phyloP scores from a whole-genome alignment of 2,113 vertebrate species.

The Vireo altiloquus region DNA sequence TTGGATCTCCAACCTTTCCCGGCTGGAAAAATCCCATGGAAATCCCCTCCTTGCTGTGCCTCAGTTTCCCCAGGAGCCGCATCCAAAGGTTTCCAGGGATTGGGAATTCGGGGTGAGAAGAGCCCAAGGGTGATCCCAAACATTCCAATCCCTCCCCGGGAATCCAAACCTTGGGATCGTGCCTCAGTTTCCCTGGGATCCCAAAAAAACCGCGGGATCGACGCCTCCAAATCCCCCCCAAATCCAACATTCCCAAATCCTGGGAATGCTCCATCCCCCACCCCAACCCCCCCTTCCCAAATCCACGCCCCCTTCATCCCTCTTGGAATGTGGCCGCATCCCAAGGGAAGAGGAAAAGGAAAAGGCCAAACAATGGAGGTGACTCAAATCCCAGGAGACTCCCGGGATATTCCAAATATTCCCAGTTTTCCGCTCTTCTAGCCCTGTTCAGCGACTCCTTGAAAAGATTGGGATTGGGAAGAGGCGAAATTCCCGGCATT shows the following conservation, averaged over 20 bases:
- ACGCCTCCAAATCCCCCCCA: too few species aligned
- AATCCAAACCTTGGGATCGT: background rate
- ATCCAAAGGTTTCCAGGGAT: background rate
- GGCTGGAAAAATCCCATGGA: background rate
- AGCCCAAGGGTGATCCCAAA: background rate
- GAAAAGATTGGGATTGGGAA: background rate
- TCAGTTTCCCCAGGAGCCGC: background rate
- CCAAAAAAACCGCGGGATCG: background rate
- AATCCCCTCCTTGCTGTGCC: background rate
- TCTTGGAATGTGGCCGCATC: background rate
- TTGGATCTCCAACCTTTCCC: background rate
- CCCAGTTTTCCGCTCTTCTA: background rate
- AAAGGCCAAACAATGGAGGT: slow-evolving; percentile 20
- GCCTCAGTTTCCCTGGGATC: background rate
- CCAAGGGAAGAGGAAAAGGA: slow-evolving; percentile 51
- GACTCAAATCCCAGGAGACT: background rate
- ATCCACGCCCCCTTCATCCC: background rate
- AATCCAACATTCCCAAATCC: background rate
- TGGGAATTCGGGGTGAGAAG: background rate
- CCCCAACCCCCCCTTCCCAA: background rate
- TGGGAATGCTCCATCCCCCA: background rate
- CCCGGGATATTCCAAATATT: background rate
- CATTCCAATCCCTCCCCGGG: too few species aligned
- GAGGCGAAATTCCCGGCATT: background rate
- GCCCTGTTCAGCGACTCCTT: background rate